A percentile compares a stretch with the other conserved stretches of the same genome.
These are phyloP conservation scores for Chlorops oryzae DNA, from an alignment of 1,140 invertebrate species.

Conservation along the genomic window DNA sequence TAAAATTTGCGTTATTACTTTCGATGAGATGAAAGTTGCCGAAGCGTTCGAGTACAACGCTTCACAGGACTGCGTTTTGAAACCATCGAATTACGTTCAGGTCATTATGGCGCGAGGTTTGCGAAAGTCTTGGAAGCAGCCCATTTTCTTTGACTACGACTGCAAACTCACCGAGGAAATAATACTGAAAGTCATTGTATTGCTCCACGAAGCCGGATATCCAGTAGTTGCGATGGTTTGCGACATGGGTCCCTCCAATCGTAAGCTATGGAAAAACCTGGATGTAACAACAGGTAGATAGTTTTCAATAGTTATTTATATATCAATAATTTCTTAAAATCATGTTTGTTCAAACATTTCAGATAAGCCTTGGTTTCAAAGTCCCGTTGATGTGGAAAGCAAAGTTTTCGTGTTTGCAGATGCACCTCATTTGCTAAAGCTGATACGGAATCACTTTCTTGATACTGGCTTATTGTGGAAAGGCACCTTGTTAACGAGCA, in stretches of 20 bases:
- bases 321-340: not conserved
- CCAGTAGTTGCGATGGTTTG: not conserved
- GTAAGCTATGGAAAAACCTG: slow-evolving; percentile 5
- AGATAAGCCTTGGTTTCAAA: slow-evolving; percentile 8
- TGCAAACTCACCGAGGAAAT: no score
- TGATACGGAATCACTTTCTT: slow-evolving; percentile 6
- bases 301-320: not conserved
- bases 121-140: slow-evolving; percentile 37
- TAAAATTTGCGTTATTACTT: slow-evolving; percentile 15
- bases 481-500: not conserved
- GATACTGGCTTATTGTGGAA: slow-evolving; percentile 1
- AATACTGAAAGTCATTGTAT: no score
- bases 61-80: slow-evolving; percentile 2
- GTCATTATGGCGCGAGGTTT: slow-evolving; percentile 18
- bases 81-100: slow-evolving; percentile 14
- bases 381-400: not conserved
- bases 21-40: slow-evolving; percentile 17
- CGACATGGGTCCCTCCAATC: slow-evolving; percentile 2
- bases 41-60: slow-evolving; percentile 6
- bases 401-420: slow-evolving; percentile 7
- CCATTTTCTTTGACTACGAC: slow-evolving; percentile 35
- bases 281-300: not conserved
- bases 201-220: no score
- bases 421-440: slow-evolving; percentile 3
- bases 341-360: not conserved